Conservation (phyloP, 1,140 invertebrate genomes). For the Drosophila ananassae region DNA sequence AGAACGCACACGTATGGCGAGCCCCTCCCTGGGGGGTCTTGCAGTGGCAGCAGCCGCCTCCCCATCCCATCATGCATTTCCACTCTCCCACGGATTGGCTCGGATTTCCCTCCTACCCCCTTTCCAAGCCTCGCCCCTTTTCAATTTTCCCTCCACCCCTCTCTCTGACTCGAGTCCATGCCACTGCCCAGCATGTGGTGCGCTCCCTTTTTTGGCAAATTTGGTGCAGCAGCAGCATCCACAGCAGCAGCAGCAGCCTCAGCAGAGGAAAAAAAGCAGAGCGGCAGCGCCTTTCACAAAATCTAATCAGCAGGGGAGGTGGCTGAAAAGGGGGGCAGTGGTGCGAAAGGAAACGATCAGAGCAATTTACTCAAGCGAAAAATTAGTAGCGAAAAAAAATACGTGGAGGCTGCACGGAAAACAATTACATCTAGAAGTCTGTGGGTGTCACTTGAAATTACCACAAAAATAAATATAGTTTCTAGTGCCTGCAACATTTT, state of each 20-base stretch:
- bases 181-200: conserved; percentile 68
- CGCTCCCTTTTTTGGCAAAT: conserved; percentile 80
- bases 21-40: conserved; percentile 56
- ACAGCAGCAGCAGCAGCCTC: conserved; percentile 7
- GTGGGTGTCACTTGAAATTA: neutral
- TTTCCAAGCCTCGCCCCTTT: neutral
- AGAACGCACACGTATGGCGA: conserved; percentile 55
- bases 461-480: neutral
- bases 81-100: conserved; percentile 42
- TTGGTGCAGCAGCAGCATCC: conserved; percentile 48
- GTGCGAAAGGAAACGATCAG: conserved; percentile 55
- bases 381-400: conserved; percentile 68
- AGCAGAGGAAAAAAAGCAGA: conserved; percentile 17
- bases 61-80: conserved; percentile 45
- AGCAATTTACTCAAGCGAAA: conserved; percentile 79
- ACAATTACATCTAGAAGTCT: conserved; percentile 20
- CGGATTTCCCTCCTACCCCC: conserved; percentile 3
- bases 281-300: conserved; percentile 71
- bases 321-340: conserved; percentile 17
- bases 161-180: neutral
- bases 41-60: conserved; percentile 34
- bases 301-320: conserved; percentile 74
- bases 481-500: neutral
- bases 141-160: conserved; percentile 2
- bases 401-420: conserved; percentile 12